These are phyloP conservation scores for Teleogryllus oceanicus DNA, from an alignment of 2,888 invertebrate genomes.

Conservation along the genomic window DNA sequence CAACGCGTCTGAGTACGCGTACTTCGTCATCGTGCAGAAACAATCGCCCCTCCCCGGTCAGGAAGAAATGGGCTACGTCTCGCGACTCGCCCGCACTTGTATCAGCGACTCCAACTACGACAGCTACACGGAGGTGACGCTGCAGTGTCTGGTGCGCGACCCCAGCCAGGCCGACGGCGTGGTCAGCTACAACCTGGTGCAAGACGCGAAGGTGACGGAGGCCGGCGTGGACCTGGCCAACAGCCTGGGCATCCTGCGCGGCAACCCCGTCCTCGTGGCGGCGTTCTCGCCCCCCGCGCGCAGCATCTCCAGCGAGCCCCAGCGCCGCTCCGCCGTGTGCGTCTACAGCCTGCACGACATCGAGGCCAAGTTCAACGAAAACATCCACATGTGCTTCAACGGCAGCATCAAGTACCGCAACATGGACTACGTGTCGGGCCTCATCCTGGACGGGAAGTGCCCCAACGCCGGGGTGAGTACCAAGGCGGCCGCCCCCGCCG, in stretches of 20 bases:
- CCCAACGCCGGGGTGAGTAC: conserved; percentile 73
- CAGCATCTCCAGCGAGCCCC: conserved; percentile 80
- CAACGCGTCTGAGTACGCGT: conserved; percentile 90
- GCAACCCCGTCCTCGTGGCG: conserved; percentile 78
- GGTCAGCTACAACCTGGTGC: conserved; percentile 81
- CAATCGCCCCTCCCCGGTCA: conserved; percentile 83
- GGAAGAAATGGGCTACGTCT: conserved; percentile 86
- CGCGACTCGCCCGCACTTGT: conserved; percentile 87
- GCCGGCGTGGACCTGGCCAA: conserved; percentile 81
- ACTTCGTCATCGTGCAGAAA: conserved; percentile 93
- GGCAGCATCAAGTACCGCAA: conserved; percentile 89
- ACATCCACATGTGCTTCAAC: conserved; percentile 96
- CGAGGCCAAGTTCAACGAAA: conserved; percentile 89
- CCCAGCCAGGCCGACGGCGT: conserved; percentile 50
- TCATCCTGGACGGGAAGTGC: conserved; percentile 87
- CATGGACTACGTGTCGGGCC: conserved; percentile 87
- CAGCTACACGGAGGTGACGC: conserved; percentile 93
- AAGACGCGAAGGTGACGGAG: conserved; percentile 85
- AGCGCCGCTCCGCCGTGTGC: conserved; percentile 84
- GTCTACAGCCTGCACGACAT: conserved; percentile 87
- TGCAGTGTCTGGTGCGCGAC: conserved; percentile 74
- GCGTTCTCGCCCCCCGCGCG: conserved; percentile 89
- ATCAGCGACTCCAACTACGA: conserved; percentile 93
- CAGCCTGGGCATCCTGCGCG: conserved; percentile 74
- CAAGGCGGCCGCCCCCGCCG: not conserved